Conservation (phyloP, 2,113 vertebrate genomes). For the Nesospiza acunhae region DNA sequence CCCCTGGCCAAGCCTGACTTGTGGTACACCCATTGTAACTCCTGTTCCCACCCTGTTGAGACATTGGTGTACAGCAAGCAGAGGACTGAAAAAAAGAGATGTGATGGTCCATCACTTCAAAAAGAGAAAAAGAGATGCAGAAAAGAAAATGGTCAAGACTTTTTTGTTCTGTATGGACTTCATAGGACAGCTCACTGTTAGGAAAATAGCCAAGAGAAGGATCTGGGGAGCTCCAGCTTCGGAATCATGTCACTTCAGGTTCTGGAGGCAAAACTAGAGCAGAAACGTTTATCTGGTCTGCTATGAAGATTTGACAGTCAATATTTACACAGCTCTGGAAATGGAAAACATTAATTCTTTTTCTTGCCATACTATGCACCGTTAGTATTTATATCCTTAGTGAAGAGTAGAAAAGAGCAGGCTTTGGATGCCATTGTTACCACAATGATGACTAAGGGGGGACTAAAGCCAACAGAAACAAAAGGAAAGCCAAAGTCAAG, state of each 20-base stretch:
- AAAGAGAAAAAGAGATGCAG: background rate
- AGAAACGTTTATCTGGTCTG: background rate
- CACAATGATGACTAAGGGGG: background rate
- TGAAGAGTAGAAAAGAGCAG: background rate
- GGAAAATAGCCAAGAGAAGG: background rate
- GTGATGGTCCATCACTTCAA: background rate
- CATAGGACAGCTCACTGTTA: background rate
- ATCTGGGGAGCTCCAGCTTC: background rate
- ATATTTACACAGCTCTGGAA: background rate
- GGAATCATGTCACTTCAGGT: background rate
- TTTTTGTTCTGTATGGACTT: background rate
- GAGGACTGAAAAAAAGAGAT: background rate
- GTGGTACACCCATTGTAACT: background rate
- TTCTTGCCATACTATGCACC: background rate
- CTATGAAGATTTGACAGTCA: background rate
- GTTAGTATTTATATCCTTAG: background rate
- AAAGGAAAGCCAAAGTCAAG: background rate
- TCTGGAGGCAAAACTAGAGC: background rate
- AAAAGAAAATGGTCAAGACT: background rate
- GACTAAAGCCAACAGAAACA: constrained; percentile 7
- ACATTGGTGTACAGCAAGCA: background rate
- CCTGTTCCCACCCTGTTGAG: background rate
- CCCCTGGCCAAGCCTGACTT: background rate
- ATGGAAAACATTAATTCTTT: background rate
- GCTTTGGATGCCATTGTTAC: background rate